phyloP scores from a whole-genome alignment of 2,797 vertebrate species.

The Danionella dracula region DNA sequence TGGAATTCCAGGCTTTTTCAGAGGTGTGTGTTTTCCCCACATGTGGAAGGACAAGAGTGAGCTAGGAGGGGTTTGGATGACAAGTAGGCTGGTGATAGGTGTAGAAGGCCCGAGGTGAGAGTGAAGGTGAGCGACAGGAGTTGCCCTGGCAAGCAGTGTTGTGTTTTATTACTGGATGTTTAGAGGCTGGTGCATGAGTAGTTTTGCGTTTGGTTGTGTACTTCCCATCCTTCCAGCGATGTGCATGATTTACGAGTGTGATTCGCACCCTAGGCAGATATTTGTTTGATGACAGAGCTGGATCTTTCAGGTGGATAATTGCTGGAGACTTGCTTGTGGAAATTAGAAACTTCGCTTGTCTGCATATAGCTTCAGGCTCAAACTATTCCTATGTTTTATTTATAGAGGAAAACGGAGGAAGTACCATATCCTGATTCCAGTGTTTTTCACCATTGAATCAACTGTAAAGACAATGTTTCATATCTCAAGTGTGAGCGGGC shows the following conservation, averaged over 20 bases:
- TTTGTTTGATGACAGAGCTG: conserved; percentile 78
- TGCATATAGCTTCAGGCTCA: conserved; percentile 54
- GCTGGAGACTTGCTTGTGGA: conserved; percentile 69
- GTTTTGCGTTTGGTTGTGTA: conserved; percentile 25
- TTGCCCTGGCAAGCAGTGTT: conserved; percentile 35
- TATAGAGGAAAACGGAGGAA: conserved; percentile 22
- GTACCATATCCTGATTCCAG: too few species aligned
- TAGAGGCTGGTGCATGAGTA: background rate
- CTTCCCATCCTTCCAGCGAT: conserved; percentile 46
- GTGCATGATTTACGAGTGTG: conserved; percentile 66
- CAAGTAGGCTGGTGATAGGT: conserved; percentile 1
- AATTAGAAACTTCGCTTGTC: conserved; percentile 66
- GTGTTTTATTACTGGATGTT: conserved; percentile 18
- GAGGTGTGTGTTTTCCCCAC: conserved; percentile 65
- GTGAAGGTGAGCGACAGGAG: conserved; percentile 39
- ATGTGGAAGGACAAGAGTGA: conserved; percentile 40
- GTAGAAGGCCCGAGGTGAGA: conserved; percentile 40
- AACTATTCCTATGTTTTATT: conserved; percentile 49
- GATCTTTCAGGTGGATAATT: conserved; percentile 78
- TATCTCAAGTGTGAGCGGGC: too few species aligned
- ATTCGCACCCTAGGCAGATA: conserved; percentile 68
- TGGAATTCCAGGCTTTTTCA: conserved; percentile 67
- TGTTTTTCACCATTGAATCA: too few species aligned
- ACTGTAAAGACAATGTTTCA: too few species aligned
- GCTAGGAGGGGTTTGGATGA: conserved; percentile 16